phyloP scores from a whole-genome alignment of 2,797 vertebrate species.

The Ispidina lecontei region DNA sequence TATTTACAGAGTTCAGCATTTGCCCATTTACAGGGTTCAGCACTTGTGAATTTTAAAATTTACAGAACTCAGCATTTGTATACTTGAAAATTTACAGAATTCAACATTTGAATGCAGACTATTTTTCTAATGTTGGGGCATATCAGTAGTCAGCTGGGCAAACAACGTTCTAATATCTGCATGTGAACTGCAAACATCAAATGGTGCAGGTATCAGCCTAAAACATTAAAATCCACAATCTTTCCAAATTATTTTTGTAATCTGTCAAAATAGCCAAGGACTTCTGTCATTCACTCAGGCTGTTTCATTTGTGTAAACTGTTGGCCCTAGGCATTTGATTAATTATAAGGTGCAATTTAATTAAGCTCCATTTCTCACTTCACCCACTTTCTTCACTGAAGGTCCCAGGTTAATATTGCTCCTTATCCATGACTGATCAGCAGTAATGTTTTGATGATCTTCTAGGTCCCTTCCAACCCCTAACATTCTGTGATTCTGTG shows the following conservation, averaged over 20 bases:
- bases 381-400: background rate
- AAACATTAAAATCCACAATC: background rate
- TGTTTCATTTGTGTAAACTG: background rate
- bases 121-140: background rate
- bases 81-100: background rate
- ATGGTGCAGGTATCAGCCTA: background rate
- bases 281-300: background rate
- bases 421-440: background rate
- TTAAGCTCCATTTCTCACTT: background rate
- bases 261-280: background rate
- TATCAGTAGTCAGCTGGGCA: background rate
- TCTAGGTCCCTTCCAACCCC: too few species aligned
- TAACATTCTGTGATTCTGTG: background rate
- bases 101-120: background rate
- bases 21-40: too few species aligned
- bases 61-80: background rate
- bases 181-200: background rate
- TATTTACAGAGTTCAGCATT: background rate
- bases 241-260: background rate
- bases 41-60: too few species aligned
- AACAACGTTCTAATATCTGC: background rate
- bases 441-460: background rate
- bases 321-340: background rate
- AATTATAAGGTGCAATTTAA: background rate
- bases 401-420: background rate